Base-by-base conservation (phyloP, 2,888 invertebrate genomes). In the Eupeodes luniger region DNA sequence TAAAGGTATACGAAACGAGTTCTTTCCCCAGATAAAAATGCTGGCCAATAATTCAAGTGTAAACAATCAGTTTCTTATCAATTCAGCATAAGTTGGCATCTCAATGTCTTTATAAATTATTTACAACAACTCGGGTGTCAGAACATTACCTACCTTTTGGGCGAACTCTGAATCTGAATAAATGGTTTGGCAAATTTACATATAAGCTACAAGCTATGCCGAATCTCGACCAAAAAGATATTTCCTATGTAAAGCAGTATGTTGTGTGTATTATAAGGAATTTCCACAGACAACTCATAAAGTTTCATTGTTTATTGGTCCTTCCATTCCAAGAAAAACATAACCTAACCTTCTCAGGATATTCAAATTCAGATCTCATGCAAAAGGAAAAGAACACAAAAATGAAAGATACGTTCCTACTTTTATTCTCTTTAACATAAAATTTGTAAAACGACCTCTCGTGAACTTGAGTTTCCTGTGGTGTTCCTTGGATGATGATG, bases 21-120 rank as follows among this genome's bases (percentile, higher is more conserved):
- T 27, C 27, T 27, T 27, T 19, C 61, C 72, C 66, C 27, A 27
- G 27, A 72, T 10, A 61, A 55, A 55, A 67, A 70, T 64, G 51
- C 62, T 67, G 40, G 67, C 62, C 62, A 67, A 40, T 85, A 85
- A 85, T 62, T 86, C 79, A 75, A 79, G 62, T 66, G 79, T 59
- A 79, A 79, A 70, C 74, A 87, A 77, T 72, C 53, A 53, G 64
- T 70, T 76, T 75, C 59, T 59, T 59, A 82, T 64, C 72, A 44
- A 9, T 44, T 61, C n/a, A 40, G 27, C 61, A 67, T 61, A 61
- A 55, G 19, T 51, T 57, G 10, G 49, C 69, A 79, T 67, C 62
- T 79, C 40, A 79, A 34, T 16, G 7, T 59, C 14, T 40, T 5
- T 27, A 49, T 81, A 79, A 72, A 76, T 79, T 76, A 57, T 36